These are phyloP conservation scores for Apantesis nais DNA, from an alignment of 2,888 invertebrate genomes.

Conservation along the genomic window DNA sequence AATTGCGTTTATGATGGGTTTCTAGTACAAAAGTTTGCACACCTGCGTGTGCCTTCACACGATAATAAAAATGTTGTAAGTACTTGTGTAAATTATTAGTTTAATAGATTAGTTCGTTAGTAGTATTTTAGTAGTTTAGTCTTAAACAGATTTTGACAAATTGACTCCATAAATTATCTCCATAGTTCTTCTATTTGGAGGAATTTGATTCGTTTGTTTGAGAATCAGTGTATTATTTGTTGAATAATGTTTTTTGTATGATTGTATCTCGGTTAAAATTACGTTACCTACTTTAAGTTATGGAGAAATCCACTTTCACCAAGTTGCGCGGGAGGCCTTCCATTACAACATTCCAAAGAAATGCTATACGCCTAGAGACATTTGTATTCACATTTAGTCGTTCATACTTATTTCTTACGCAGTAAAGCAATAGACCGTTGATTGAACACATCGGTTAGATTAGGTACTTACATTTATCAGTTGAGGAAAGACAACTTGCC, in stretches of 20 bases:
- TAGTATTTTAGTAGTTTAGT: too few species aligned
- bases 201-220: background rate
- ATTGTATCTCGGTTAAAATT: background rate
- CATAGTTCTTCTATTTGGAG: background rate
- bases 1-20: conserved; percentile 89
- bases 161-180: background rate
- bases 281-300: background rate
- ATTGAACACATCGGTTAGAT: conserved; percentile 23
- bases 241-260: background rate
- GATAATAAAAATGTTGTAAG: conserved; percentile 89
- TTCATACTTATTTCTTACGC: conserved; percentile 22
- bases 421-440: conserved; percentile 23
- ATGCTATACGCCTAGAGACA: conserved; percentile 14
- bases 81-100: conserved; percentile 54
- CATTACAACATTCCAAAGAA: conserved; percentile 37
- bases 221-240: background rate
- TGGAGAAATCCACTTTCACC: conserved; percentile 38
- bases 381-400: conserved; percentile 3
- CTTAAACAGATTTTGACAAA: background rate
- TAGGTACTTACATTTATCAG: conserved; percentile 5
- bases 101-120: too few species aligned
- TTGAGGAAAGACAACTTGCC: background rate
- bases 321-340: conserved; percentile 43
- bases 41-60: conserved; percentile 90
- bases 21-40: conserved; percentile 90